Conservation (phyloP, 2,797 vertebrate species). For the Pantherophis vulpinus region DNA sequence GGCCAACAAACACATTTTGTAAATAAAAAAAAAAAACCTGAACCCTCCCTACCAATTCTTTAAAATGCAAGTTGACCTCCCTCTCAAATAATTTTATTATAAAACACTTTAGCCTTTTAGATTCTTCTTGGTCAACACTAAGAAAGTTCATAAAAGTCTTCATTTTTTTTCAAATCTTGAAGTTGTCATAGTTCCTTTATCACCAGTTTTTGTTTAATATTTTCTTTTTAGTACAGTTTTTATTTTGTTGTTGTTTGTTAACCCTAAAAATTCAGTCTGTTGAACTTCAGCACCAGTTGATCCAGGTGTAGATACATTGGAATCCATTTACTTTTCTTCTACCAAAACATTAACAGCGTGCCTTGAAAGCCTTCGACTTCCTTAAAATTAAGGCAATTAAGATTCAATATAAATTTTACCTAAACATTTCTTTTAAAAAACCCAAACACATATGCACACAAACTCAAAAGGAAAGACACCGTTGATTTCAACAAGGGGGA, state of each 20-base stretch:
- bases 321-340: slow-evolving; percentile 75
- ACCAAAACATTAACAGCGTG: slow-evolving; percentile 87
- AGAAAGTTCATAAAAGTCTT: slow-evolving; percentile 87
- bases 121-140: slow-evolving; percentile 77
- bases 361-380: slow-evolving; percentile 89
- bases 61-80: slow-evolving; percentile 81
- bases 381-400: slow-evolving; percentile 99
- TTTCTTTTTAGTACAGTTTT: slow-evolving; percentile 93
- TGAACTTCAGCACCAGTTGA: slow-evolving; percentile 78
- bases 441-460: slow-evolving; percentile 61
- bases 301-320: slow-evolving; percentile 73
- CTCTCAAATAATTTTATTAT: slow-evolving; percentile 81
- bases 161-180: slow-evolving; percentile 78
- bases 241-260: slow-evolving; percentile 68
- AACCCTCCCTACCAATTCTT: slow-evolving; percentile 77
- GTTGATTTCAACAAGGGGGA: slow-evolving; percentile 77
- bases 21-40: slow-evolving; percentile 86
- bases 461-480: slow-evolving; percentile 76
- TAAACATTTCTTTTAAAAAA: slow-evolving; percentile 86
- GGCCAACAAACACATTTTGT: slow-evolving; percentile 86
- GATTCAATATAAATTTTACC: slow-evolving; percentile 92
- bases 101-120: slow-evolving; percentile 88
- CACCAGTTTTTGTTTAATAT: slow-evolving; percentile 89
- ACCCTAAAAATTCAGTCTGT: slow-evolving; percentile 79
- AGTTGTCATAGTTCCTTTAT: slow-evolving; percentile 88